Base-by-base conservation (phyloP, 2,113 vertebrate genomes). In the Hippocampus mohnikei region DNA sequence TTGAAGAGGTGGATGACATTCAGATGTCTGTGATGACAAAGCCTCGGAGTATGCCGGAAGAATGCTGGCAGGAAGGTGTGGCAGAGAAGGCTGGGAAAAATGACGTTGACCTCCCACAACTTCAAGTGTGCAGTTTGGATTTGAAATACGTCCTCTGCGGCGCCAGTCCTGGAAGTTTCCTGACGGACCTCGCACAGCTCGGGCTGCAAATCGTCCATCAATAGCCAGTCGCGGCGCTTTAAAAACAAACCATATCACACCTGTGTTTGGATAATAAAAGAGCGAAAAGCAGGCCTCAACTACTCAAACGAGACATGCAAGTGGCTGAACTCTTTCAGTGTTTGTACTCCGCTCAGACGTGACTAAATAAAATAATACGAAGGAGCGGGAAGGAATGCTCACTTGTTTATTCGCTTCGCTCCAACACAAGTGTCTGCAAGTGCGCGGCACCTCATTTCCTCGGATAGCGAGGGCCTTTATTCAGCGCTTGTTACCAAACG, bases 401-500 rank as follows among this genome's bases (percentile, higher is more conserved):
- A 8, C 33, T 62, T 37, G 33, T 40, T 62, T 41, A 62, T 62
- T 9, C 20, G 8, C 33, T 10, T 62, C 16, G 8, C 20, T 50
- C 48, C 33, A 60, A 60, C 8, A 59, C 27, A 53, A 53, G 50
- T 2, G 50, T 53, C 15, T 60, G n/a, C 64, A 27, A 41, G 40
- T 13, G 40, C 2, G 64, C 42, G 18, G n/a, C 60, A 3, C 65
- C 68, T 63, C 42, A 64, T 65, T 75, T 74, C 75, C 65, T 66
- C 64, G 46, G n/a, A n/a, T 20, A 58, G 9, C 42, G 10, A 37
- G 10, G 10, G 67, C 56, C 67, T 67, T 78, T 74, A 63, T 72
- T 74, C 11, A 48, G n/a, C 23, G 33, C 27, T 62, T 73, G 59
- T 84, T 72, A 74, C 73, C 73, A 61, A 72, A 66, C 41, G 71